These are phyloP conservation scores for Myotis planiceps DNA, from an alignment of 2,797 vertebrate species.

Conservation along the genomic window DNA sequence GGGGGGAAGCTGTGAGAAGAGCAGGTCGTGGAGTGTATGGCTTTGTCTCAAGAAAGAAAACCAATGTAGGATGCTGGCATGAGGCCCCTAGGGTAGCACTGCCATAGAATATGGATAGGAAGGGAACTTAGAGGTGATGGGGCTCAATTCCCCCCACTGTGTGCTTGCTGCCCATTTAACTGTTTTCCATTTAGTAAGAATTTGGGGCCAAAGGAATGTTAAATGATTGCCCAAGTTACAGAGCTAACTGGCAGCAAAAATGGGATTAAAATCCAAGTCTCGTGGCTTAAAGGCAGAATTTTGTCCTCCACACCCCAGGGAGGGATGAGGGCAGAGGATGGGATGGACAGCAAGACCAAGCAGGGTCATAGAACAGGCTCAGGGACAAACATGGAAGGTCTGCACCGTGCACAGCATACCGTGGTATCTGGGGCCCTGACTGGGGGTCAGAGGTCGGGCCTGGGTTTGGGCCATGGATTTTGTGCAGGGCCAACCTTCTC, in stretches of 20 bases:
- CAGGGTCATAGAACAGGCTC: neutral
- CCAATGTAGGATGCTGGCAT: neutral
- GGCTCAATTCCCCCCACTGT: neutral
- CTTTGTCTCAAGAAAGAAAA: neutral
- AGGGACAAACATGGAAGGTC: neutral
- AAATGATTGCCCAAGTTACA: neutral
- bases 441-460: neutral
- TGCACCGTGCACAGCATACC: fast-evolving
- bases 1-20: neutral
- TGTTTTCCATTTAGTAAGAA: neutral
- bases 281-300: neutral
- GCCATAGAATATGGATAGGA: neutral
- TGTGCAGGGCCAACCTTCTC: neutral
- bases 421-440: neutral
- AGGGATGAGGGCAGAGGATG: neutral
- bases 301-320: neutral
- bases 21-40: neutral
- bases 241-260: neutral
- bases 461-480: neutral
- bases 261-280: neutral
- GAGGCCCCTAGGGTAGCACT: neutral
- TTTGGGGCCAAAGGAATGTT: neutral
- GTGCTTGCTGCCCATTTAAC: neutral
- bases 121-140: neutral
- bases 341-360: neutral